Evolutionary conservation across 2,797 vertebrate species (phyloP).

Genomic region (Catostomus latipinnis): DNA sequence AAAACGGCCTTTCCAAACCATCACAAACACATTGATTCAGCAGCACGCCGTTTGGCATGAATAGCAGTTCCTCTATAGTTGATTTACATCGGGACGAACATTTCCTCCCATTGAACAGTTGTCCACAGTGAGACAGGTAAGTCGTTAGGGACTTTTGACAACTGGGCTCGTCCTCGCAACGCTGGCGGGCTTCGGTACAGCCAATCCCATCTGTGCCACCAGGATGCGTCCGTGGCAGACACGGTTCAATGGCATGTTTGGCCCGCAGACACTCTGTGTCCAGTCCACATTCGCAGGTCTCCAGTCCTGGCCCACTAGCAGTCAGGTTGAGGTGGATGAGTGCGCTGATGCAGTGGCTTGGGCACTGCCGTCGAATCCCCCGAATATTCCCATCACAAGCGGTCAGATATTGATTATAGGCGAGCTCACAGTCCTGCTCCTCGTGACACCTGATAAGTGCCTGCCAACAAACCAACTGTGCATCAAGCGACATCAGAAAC

Average conservation of each 20-base stretch:
- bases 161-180: slow-evolving; percentile 76
- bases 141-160: slow-evolving; percentile 76
- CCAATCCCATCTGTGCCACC: slow-evolving; percentile 74
- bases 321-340: slow-evolving; percentile 81
- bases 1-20: slow-evolving; percentile 83
- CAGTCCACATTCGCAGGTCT: slow-evolving; percentile 78
- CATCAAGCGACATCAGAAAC: slow-evolving; percentile 71
- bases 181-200: slow-evolving; percentile 81
- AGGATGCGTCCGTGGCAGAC: slow-evolving; percentile 75
- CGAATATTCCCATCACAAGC: slow-evolving; percentile 79
- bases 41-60: slow-evolving; percentile 75
- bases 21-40: slow-evolving; percentile 83
- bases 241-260: slow-evolving; percentile 79
- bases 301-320: slow-evolving; percentile 76
- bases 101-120: slow-evolving; percentile 84
- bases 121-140: slow-evolving; percentile 82
- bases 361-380: slow-evolving; percentile 74
- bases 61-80: slow-evolving; percentile 81
- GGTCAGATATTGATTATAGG: slow-evolving; percentile 76
- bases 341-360: slow-evolving; percentile 82
- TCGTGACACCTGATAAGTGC: slow-evolving; percentile 79
- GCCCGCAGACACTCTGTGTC: slow-evolving; percentile 75
- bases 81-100: slow-evolving; percentile 77
- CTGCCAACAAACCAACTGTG: slow-evolving; percentile 81
- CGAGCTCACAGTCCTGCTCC: slow-evolving; percentile 79